Conservation (phyloP, 2,113 vertebrate genomes). For the Grallaria varia region DNA sequence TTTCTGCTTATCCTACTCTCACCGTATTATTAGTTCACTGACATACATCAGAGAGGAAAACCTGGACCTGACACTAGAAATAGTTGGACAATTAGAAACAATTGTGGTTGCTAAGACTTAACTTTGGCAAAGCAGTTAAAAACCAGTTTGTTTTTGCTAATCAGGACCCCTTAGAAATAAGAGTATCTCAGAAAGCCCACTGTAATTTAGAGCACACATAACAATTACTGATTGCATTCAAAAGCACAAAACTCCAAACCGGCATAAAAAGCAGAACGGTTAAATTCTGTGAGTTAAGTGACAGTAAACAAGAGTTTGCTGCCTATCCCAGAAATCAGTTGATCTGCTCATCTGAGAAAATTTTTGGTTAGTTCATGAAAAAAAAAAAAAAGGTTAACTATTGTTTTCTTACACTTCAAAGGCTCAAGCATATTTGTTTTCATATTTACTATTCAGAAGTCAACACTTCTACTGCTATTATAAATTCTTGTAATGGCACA, state of each 20-base stretch:
- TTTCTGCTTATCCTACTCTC: not conserved
- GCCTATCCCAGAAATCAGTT: not conserved
- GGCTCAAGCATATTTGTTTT: constrained; percentile 17
- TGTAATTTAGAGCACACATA: not conserved
- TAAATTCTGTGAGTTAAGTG: not conserved
- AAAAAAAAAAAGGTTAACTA: not conserved
- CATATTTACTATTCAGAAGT: not conserved
- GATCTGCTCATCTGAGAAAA: not conserved
- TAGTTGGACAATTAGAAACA: not conserved
- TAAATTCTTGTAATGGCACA: not conserved
- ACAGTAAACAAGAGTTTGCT: not conserved
- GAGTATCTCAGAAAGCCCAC: not conserved
- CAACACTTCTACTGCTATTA: not conserved
- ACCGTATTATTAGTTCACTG: not conserved
- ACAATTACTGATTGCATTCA: not conserved
- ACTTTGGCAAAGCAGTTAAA: not conserved
- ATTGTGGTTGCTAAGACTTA: not conserved
- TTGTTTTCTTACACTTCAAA: constrained; percentile 44
- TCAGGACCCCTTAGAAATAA: not conserved
- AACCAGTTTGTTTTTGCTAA: not conserved
- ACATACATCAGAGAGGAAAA: not conserved
- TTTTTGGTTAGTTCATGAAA: not conserved
- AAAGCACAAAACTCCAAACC: not conserved
- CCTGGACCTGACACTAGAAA: not conserved
- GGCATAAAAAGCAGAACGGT: not conserved